These are phyloP conservation scores for Ochropleura plecta DNA, from an alignment of 2,888 invertebrate species.

Conservation along the genomic window DNA sequence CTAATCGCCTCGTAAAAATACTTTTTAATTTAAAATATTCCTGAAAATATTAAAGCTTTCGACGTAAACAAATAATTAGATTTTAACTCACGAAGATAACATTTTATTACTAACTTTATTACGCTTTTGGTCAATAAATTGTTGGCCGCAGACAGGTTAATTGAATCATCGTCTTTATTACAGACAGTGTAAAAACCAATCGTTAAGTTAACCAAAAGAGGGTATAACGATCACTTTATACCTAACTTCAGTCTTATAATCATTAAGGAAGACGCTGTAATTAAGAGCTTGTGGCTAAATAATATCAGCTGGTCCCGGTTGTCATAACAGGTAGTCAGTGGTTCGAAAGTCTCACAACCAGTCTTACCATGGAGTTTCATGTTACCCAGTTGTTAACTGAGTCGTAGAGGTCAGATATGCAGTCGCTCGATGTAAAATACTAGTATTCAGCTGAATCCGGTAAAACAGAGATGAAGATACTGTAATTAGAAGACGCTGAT, in stretches of 20 bases:
- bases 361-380: too few relatives aligned
- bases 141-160: constrained; percentile 33
- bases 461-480: constrained; percentile 1
- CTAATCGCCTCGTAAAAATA: constrained; percentile 17
- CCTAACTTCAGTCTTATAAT: constrained; percentile 32
- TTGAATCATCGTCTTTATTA: constrained; percentile 51
- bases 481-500: constrained; percentile 38
- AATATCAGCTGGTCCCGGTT: too few relatives aligned
- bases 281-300: constrained; percentile 6
- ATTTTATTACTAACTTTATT: constrained; percentile 33
- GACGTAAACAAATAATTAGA: constrained; percentile 27
- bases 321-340: too few relatives aligned
- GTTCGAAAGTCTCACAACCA: too few relatives aligned
- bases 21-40: constrained; percentile 19
- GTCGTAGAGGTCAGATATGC: too few relatives aligned
- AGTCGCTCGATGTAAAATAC: too few relatives aligned
- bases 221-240: too few relatives aligned
- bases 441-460: too few relatives aligned
- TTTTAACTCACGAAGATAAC: constrained; percentile 19
- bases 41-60: constrained; percentile 1
- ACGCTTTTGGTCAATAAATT: constrained; percentile 25
- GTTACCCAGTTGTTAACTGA: too few relatives aligned
- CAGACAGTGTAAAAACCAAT: constrained; percentile 24
- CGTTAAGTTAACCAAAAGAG: constrained; percentile 6
- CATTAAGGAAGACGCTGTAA: constrained; percentile 31